These are phyloP conservation scores for Tenthredo livida DNA, from an alignment of 2,888 invertebrate species.

Conservation along the genomic window DNA sequence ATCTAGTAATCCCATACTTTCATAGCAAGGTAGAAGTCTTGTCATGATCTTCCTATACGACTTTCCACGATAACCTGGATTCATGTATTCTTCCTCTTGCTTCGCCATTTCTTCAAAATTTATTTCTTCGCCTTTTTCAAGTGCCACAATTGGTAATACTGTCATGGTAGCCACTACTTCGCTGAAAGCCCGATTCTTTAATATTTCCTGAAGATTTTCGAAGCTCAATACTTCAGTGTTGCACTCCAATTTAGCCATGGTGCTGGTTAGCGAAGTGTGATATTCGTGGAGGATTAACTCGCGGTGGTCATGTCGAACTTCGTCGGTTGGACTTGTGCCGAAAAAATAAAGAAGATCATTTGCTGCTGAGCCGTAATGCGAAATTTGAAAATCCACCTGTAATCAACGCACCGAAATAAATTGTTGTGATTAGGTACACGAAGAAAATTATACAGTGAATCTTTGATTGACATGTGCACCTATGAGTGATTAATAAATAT, in stretches of 20 bases:
- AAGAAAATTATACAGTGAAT: not conserved
- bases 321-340: constrained; percentile 72
- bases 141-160: constrained; percentile 67
- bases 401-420: constrained; percentile 59
- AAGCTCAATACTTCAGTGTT: constrained; percentile 66
- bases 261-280: constrained; percentile 57
- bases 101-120: constrained; percentile 67
- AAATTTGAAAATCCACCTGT: constrained; percentile 79
- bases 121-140: constrained; percentile 64
- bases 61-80: constrained; percentile 59
- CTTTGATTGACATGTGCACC: not conserved
- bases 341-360: constrained; percentile 78
- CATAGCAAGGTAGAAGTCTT: constrained; percentile 65
- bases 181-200: constrained; percentile 61
- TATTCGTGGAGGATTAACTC: constrained; percentile 68
- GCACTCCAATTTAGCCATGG: constrained; percentile 68
- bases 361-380: constrained; percentile 76
- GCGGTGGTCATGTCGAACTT: constrained; percentile 60
- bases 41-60: constrained; percentile 62
- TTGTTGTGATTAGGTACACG: not conserved
- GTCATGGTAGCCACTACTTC: constrained; percentile 65
- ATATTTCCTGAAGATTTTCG: constrained; percentile 59
- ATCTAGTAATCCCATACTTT: constrained; percentile 68
- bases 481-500: not conserved
- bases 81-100: constrained; percentile 35